These are phyloP conservation scores for Todiramphus chloris DNA, from an alignment of 2,113 vertebrate genomes.

Conservation along the genomic window DNA sequence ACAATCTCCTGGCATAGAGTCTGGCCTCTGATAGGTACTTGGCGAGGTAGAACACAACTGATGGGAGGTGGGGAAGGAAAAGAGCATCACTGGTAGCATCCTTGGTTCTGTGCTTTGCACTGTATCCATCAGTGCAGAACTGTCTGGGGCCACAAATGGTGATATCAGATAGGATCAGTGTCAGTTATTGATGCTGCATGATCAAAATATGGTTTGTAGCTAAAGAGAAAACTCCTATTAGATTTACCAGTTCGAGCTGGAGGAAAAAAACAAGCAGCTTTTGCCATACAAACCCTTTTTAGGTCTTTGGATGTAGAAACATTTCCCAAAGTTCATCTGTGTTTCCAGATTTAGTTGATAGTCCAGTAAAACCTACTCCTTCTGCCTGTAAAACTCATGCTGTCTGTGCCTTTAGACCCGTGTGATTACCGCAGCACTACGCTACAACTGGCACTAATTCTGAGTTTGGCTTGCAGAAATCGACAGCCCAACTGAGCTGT, in stretches of 20 bases:
- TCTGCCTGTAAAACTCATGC: background rate
- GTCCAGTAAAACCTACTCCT: background rate
- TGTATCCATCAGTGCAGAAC: background rate
- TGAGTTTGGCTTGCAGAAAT: constrained; percentile 27
- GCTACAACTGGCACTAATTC: background rate
- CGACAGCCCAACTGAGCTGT: constrained; percentile 70
- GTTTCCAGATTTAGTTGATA: background rate
- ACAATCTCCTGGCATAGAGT: constrained; percentile 74
- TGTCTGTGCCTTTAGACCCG: background rate
- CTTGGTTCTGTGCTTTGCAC: background rate
- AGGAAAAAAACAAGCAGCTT: background rate
- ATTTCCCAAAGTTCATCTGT: background rate
- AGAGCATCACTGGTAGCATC: background rate
- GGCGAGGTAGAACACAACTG: constrained; percentile 74
- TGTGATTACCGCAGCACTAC: background rate
- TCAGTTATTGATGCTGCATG: background rate
- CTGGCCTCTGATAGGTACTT: constrained; percentile 75
- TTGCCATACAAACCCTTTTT: background rate
- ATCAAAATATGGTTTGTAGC: background rate
- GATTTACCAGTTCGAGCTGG: background rate
- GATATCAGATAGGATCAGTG: background rate
- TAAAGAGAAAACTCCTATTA: background rate
- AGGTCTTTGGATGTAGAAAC: background rate
- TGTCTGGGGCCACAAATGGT: background rate
- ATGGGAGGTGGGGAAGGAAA: constrained; percentile 62